Conservation (phyloP, 2,888 invertebrate species). For the Leptothorax acervorum region DNA sequence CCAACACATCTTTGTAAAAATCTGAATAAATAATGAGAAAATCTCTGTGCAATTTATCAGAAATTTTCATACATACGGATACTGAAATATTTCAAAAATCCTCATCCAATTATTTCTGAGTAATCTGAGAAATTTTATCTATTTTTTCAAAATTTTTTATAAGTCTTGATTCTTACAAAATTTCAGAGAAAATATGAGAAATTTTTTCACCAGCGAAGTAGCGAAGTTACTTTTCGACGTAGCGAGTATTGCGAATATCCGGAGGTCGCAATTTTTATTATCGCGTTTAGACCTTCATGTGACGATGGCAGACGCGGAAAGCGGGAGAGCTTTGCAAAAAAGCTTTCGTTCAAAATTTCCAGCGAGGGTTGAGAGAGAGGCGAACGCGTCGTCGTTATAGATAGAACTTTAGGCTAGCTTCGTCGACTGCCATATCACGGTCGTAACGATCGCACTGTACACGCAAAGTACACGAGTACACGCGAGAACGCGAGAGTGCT, state of each 20-base stretch:
- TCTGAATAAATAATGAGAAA: no score
- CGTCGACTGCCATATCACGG: slow-evolving; percentile 11
- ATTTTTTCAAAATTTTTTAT: no score
- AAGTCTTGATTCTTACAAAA: no score
- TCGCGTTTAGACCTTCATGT: background rate
- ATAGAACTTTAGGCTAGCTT: background rate
- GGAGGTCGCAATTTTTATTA: background rate
- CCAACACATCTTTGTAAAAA: no score
- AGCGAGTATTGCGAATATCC: background rate
- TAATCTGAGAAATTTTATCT: no score
- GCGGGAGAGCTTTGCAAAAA: background rate
- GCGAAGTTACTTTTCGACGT: background rate
- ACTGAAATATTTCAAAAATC: no score
- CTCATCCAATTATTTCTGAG: no score
- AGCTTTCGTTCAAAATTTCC: background rate
- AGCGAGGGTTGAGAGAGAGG: background rate
- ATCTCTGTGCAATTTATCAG: no score
- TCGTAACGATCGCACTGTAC: background rate
- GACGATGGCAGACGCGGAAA: background rate
- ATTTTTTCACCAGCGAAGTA: background rate
- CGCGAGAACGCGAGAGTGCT: background rate
- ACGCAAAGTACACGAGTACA: no score
- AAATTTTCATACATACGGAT: no score
- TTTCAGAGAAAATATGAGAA: no score
- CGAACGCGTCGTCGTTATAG: background rate